Evolutionary conservation across 2,888 invertebrate species (phyloP), one percentile per base, ranked within the genome.

Genomic region (Hyposoter dolosus): DNA sequence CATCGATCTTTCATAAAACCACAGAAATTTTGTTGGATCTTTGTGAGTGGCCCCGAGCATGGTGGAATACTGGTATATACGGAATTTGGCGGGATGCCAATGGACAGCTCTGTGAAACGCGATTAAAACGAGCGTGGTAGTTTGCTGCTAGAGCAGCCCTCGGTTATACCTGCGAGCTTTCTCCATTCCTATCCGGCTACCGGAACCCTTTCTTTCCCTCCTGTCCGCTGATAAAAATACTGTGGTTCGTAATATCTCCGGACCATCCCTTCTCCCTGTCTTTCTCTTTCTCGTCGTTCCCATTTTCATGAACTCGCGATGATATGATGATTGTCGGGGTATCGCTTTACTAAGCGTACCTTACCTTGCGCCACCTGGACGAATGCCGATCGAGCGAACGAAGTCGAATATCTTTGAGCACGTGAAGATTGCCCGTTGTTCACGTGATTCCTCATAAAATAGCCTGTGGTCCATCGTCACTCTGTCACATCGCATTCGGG

Each of bases 1-100:
- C 84, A 89, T 89, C 86, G 83, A 88, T 89, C 85, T 89, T 87
- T 68, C 79, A 60, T 79, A 65, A 80, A 85, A 81, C 69, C 81
- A 85, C 71, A 71, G 88, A 85, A 90, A 88, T 88, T 88, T 89
- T 84, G 88, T 88, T 89, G 89, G 88, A 88, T 85, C 88, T 83
- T 83, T 56, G 69, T 80, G 23, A 65, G 68, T 32, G 40, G 43
- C 43, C 17, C 15, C 17, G 56, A 17, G 68, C 40, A 68, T 80
- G 69, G 50, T 77, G 15, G 66, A 40, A 65, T 66, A 40, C 50
- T 50, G 68, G 32, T 17, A 45, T 43, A 28, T 47, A 71, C 82
- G 81, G 81, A 78, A 72, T 53, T 83, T 88, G 89, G 88, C 90
- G 83, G 83, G 86, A 86, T 87, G 88, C 89, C 88, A 89, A 86